These are phyloP conservation scores for Orientallactaga bullata DNA, from an alignment of 2,113 vertebrate genomes.

Conservation along the genomic window DNA sequence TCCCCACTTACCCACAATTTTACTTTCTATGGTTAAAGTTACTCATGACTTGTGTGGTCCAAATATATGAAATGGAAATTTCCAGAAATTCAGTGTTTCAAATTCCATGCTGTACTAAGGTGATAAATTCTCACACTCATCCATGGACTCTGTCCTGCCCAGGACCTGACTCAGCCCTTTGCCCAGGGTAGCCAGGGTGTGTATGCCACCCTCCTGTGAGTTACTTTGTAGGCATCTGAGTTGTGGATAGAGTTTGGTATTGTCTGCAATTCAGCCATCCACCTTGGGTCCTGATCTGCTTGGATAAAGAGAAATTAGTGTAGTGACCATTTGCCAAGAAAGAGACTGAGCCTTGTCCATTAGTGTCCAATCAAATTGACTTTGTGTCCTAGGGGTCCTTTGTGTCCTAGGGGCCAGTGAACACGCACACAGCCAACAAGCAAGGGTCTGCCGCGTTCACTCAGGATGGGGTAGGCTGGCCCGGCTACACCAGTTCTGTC, in stretches of 20 bases:
- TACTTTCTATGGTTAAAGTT: neutral
- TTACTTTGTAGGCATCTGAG: neutral
- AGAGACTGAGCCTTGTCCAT: neutral
- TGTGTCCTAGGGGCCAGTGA: neutral
- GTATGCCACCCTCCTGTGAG: neutral
- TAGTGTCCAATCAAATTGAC: neutral
- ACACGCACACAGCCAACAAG: neutral
- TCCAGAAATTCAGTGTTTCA: neutral
- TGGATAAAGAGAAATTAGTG: neutral
- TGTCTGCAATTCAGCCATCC: neutral
- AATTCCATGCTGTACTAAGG: neutral
- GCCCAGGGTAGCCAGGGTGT: neutral
- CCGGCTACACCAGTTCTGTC: rapidly evolving
- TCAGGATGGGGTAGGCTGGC: neutral
- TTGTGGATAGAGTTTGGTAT: neutral
- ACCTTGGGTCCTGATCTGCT: neutral
- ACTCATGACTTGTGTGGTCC: neutral
- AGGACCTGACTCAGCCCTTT: neutral
- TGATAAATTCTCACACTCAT: neutral
- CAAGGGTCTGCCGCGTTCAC: neutral
- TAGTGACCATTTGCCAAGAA: neutral
- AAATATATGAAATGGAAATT: neutral
- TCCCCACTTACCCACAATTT: neutral
- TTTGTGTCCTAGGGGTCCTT: neutral
- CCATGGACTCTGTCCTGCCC: neutral